Evolutionary conservation across 2,113 vertebrate species (phyloP).

Genomic region (Patagioenas fasciata): DNA sequence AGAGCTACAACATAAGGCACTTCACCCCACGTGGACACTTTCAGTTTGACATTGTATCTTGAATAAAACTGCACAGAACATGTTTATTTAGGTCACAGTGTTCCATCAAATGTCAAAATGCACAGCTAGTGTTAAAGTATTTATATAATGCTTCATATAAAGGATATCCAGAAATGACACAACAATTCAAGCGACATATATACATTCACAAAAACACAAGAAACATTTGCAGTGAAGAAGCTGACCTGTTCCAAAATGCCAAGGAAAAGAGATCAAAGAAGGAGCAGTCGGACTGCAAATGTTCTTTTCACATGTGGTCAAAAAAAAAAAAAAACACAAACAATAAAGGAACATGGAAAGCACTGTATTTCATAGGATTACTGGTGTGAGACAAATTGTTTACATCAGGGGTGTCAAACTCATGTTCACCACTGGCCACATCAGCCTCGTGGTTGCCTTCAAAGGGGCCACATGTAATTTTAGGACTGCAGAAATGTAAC

Average conservation of each 20-base stretch:
- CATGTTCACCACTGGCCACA: too few species aligned
- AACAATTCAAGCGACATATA: background rate
- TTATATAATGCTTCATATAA: background rate
- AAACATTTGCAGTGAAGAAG: background rate
- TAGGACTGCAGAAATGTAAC: too few species aligned
- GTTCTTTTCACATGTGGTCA: background rate
- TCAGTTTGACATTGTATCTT: background rate
- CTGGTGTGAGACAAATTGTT: background rate
- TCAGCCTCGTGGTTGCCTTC: too few species aligned
- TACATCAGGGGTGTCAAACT: too few species aligned
- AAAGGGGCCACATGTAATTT: too few species aligned
- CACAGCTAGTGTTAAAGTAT: background rate
- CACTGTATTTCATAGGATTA: background rate
- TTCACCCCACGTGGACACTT: background rate
- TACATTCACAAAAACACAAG: background rate
- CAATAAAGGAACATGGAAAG: background rate
- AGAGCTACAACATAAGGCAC: background rate
- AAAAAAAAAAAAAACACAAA: background rate
- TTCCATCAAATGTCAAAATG: background rate
- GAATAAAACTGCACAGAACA: background rate
- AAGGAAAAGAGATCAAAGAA: background rate
- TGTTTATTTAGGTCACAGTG: slow-evolving; percentile 12
- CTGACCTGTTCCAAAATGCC: background rate
- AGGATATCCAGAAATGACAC: background rate
- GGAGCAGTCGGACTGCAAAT: background rate